Conservation (phyloP, 2,797 vertebrate species). For the Periparus ater region DNA sequence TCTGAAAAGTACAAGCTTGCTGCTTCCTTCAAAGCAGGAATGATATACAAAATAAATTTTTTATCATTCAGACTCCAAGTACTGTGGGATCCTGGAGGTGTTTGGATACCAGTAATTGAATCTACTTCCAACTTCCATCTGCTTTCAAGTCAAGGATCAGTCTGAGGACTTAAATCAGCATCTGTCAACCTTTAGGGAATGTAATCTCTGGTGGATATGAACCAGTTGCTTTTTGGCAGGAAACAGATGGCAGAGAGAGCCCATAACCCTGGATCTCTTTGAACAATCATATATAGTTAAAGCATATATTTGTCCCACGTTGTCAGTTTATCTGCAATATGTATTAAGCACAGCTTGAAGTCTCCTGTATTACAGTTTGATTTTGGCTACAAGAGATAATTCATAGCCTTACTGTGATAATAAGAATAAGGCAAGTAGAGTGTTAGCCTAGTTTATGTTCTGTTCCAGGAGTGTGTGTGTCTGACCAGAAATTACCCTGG, state of each 20-base stretch:
- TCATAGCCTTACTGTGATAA: neutral
- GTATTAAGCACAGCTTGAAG: neutral
- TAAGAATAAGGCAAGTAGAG: neutral
- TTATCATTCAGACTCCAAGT: neutral
- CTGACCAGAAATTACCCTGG: neutral
- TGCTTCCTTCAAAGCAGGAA: neutral
- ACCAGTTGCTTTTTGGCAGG: slow-evolving; percentile 15
- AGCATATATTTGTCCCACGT: neutral
- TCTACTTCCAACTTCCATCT: neutral
- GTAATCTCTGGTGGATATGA: neutral
- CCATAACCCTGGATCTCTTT: neutral
- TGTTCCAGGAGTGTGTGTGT: neutral
- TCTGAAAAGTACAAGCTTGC: neutral
- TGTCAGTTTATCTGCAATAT: neutral
- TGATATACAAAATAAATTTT: neutral
- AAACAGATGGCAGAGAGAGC: slow-evolving; percentile 29
- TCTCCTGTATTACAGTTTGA: neutral
- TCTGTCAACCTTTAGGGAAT: slow-evolving; percentile 6
- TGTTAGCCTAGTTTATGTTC: neutral
- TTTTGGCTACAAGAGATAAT: neutral
- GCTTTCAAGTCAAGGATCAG: slow-evolving; percentile 13
- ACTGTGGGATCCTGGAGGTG: neutral
- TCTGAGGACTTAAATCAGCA: slow-evolving; percentile 22
- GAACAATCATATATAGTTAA: neutral
- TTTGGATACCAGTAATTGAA: neutral